Evolutionary conservation across 2,797 vertebrate genomes (phyloP), one percentile per base, ranked within the genome.

Genomic region (Arctocebus calabarensis): DNA sequence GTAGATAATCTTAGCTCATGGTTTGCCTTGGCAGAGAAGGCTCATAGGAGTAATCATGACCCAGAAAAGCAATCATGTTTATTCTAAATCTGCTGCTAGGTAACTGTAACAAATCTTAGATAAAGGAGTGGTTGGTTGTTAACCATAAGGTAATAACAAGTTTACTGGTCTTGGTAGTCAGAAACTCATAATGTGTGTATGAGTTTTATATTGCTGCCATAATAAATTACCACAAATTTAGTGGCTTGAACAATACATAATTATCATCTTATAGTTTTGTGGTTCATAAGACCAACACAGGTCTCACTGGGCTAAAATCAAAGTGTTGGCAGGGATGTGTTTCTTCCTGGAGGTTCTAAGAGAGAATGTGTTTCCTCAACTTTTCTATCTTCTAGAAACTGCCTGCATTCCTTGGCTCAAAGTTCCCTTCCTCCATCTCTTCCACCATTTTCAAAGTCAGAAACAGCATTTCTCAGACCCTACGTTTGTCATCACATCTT

Each of bases 31-130:
- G 93, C 79, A 45, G 90, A 45, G 27, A 83, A 93, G 37, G 64
- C 1, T 20, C 68, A 4, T 0, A 13, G 25, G 84, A 57, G 66
- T 86, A 79, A 91, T 93, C 84, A 89, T 90, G 71, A 89, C 89
- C 83, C 17, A 78, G 96, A 90, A 88, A 88, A 96, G 43, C 84
- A 95, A 45, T 75, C 0, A 27, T 74, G 59, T 94, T 87, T 85
- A 77, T 89, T 92, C 93, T 96, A 71, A 93, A 82, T 48, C 0
- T 3, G 94, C 95, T 98, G 97, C 97, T 45, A 94, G 96, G 95
- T 93, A 94, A 97, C 37, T 4, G 22, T 59, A 91, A 83, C 3
- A 25, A 37, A 59, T 68, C 29, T 29, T 2, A 78, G 88, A 70
- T 77, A 78, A 84, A 59, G 70, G 86, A 81, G 89, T 73, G 29